Evolutionary conservation across 30 jellyfish, hydroid and myxozoan genomes (phyloP).

Genomic region (Mastigias papua): DNA sequence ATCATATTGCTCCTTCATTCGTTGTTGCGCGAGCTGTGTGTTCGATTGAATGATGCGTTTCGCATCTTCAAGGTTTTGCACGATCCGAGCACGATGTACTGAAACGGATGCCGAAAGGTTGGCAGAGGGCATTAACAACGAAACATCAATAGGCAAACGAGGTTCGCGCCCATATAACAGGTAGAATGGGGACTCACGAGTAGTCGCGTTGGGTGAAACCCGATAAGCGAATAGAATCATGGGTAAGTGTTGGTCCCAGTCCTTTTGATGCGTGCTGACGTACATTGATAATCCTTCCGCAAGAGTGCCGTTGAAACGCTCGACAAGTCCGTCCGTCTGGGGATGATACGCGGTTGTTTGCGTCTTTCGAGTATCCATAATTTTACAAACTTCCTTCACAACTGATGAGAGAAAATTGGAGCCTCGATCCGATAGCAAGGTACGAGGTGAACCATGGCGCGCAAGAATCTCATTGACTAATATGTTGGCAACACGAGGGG

Average conservation of each 20-base stretch:
- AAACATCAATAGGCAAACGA: conserved; percentile 18
- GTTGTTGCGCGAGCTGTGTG: conserved; percentile 41
- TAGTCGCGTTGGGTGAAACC: conserved; percentile 51
- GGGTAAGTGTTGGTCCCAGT: conserved; percentile 37
- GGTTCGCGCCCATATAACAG: conserved; percentile 36
- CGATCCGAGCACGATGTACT: conserved; percentile 29
- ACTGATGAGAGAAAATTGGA: conserved; percentile 14
- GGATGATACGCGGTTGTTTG: conserved; percentile 69
- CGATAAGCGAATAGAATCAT: conserved; percentile 45
- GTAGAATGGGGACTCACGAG: conserved; percentile 53
- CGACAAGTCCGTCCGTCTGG: conserved; percentile 59
- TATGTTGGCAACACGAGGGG: conserved; percentile 41
- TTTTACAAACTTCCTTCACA: conserved; percentile 7
- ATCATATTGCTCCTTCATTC: conserved; percentile 45
- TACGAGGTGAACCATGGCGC: conserved; percentile 65
- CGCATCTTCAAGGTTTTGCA: background rate
- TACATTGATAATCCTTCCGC: conserved; percentile 33
- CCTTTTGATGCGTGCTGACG: conserved; percentile 43
- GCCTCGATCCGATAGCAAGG: conserved; percentile 47
- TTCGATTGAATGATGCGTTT: background rate
- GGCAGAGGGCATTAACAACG: conserved; percentile 10
- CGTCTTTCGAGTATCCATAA: background rate
- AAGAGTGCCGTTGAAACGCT: conserved; percentile 52
- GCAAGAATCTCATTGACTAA: conserved; percentile 30
- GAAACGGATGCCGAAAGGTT: conserved; percentile 22